These are phyloP conservation scores for Potamilus streckersoni DNA, from an alignment of 1,140 invertebrate genomes.

Conservation along the genomic window DNA sequence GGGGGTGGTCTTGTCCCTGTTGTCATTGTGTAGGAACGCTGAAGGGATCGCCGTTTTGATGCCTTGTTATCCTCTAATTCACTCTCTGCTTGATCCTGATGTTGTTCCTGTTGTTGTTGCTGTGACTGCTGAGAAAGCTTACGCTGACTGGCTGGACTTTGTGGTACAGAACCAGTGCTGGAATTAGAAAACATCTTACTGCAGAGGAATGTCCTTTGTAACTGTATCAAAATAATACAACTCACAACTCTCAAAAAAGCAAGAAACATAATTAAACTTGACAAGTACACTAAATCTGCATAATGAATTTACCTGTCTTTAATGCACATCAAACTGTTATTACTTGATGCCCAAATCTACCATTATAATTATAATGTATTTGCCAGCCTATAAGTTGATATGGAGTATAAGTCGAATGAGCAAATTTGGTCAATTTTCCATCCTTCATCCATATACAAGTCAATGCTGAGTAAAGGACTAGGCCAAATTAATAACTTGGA, in stretches of 20 bases:
- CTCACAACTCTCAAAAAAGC: too few species aligned
- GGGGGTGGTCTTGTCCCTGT: constrained; percentile 58
- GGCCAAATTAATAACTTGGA: too few species aligned
- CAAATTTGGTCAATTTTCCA: too few species aligned
- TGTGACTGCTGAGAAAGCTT: constrained; percentile 17
- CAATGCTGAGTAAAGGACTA: too few species aligned
- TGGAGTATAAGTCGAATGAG: too few species aligned
- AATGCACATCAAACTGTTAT: too few species aligned
- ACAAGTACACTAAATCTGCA: not conserved
- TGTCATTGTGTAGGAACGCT: constrained; percentile 64
- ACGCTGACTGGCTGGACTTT: constrained; percentile 34
- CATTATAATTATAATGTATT: too few species aligned
- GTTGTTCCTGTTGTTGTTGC: constrained; percentile 9
- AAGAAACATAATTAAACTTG: not conserved
- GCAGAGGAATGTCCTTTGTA: too few species aligned
- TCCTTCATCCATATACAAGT: too few species aligned
- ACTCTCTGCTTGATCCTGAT: not conserved
- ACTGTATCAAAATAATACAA: too few species aligned
- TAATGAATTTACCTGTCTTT: not conserved
- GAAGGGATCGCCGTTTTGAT: constrained; percentile 47
- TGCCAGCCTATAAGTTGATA: too few species aligned
- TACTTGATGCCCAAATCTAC: too few species aligned
- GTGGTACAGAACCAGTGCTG: constrained; percentile 57
- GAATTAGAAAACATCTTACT: constrained; percentile 11
- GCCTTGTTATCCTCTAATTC: constrained; percentile 12